Evolutionary conservation across 2,113 vertebrate species (phyloP).

Genomic region (Rana temporaria): DNA sequence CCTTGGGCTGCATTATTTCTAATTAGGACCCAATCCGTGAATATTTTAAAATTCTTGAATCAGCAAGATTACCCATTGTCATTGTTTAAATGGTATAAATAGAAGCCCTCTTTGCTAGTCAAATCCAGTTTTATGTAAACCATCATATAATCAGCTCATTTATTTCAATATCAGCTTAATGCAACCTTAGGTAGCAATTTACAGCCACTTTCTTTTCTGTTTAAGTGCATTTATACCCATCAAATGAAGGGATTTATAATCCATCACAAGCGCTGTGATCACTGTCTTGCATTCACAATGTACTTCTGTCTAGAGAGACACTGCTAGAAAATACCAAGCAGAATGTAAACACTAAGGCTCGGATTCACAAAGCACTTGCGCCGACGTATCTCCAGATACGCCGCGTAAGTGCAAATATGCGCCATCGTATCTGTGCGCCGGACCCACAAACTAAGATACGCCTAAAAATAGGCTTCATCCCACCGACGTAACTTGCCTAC

Average conservation of each 20-base stretch:
- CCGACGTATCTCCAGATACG: no score
- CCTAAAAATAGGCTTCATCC: no score
- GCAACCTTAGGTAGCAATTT: constrained; percentile 48
- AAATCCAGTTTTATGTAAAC: constrained; percentile 42
- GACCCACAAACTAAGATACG: no score
- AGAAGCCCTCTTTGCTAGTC: not conserved
- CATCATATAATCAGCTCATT: constrained; percentile 45
- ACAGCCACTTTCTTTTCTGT: constrained; percentile 33
- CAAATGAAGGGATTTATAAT: constrained; percentile 43
- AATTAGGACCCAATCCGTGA: no score
- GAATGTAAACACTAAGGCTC: constrained; percentile 38
- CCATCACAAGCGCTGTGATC: constrained; percentile 31
- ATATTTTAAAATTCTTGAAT: not conserved
- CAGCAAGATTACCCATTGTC: not conserved
- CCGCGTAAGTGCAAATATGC: no score
- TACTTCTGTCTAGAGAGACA: constrained; percentile 24
- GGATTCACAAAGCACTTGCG: no score
- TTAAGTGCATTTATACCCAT: constrained; percentile 36
- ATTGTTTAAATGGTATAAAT: not conserved
- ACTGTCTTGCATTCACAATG: constrained; percentile 39
- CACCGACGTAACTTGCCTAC: no score
- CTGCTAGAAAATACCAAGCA: constrained; percentile 10
- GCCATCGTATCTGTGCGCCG: no score
- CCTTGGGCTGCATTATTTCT: no score
- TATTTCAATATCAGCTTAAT: constrained; percentile 47